phyloP scores from a whole-genome alignment of 1,140 invertebrate species.

The Apis dorsata region DNA sequence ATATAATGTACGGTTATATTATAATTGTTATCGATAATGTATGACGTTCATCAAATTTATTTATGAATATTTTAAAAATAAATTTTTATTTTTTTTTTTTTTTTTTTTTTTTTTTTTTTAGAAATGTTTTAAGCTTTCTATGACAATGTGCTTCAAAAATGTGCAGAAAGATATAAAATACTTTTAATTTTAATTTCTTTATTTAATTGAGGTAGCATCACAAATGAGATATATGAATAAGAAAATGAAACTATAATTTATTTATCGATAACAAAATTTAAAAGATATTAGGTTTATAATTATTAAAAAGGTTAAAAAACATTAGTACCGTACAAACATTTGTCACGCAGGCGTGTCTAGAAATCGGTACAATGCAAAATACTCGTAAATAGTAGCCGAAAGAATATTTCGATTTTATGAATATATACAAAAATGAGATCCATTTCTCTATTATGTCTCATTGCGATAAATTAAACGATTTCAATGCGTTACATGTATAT shows the following conservation, averaged over 20 bases:
- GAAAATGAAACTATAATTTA: neutral
- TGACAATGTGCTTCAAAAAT: neutral
- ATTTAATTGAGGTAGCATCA: neutral
- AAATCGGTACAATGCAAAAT: constrained; percentile 32
- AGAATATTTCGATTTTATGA: neutral
- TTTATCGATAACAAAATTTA: constrained; percentile 21
- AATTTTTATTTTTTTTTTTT: neutral
- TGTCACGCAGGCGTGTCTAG: constrained; percentile 50
- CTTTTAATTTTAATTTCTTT: neutral
- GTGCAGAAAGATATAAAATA: neutral
- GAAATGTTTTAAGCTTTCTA: neutral
- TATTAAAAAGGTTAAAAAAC: neutral
- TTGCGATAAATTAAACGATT: constrained; percentile 9
- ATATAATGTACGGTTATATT: neutral
- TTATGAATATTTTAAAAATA: neutral
- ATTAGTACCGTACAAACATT: constrained; percentile 17
- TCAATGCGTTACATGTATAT: constrained; percentile 12
- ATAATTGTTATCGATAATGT: neutral
- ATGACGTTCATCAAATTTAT: neutral
- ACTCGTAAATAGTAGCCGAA: constrained; percentile 13
- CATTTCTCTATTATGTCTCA: neutral
- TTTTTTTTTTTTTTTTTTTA: neutral
- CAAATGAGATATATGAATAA: neutral
- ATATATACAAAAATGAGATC: neutral
- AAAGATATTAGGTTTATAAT: neutral